These are phyloP conservation scores for Drosophila rhopaloa DNA, from an alignment of 1,140 invertebrate genomes.

Conservation along the genomic window DNA sequence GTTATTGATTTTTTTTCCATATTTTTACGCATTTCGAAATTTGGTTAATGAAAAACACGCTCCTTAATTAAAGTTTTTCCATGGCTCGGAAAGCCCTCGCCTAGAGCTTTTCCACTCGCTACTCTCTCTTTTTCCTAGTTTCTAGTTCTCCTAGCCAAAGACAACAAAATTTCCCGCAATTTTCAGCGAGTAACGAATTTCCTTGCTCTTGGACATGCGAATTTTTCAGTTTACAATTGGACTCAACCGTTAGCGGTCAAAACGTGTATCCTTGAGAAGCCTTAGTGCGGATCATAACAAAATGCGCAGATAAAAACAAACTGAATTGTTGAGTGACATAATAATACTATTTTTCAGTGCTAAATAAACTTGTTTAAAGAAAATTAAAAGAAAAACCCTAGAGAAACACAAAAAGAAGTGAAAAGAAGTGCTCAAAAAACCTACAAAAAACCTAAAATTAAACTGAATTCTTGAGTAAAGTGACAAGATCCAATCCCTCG, in stretches of 20 bases:
- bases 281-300: constrained; percentile 28
- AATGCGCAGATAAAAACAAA: constrained; percentile 49
- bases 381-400: not conserved
- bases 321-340: constrained; percentile 25
- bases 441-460: not conserved
- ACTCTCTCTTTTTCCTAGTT: constrained; percentile 12
- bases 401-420: not conserved
- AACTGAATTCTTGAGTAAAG: constrained; percentile 3
- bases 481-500: constrained; percentile 14
- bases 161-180: constrained; percentile 44
- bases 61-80: constrained; percentile 41
- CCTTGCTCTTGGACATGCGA: constrained; percentile 30
- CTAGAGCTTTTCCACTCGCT: constrained; percentile 39
- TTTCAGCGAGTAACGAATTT: constrained; percentile 31
- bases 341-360: constrained; percentile 11
- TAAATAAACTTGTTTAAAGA: not conserved
- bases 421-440: constrained; percentile 5
- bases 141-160: constrained; percentile 33
- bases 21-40: constrained; percentile 15
- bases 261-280: constrained; percentile 30
- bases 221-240: constrained; percentile 52
- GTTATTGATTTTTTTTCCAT: constrained; percentile 66
- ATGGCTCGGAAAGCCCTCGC: constrained; percentile 24
- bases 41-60: constrained; percentile 45
- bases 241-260: constrained; percentile 37